Evolutionary conservation across 1,140 invertebrate genomes (phyloP), one percentile per base, ranked within the genome.

Genomic region (Drosophila elegans): DNA sequence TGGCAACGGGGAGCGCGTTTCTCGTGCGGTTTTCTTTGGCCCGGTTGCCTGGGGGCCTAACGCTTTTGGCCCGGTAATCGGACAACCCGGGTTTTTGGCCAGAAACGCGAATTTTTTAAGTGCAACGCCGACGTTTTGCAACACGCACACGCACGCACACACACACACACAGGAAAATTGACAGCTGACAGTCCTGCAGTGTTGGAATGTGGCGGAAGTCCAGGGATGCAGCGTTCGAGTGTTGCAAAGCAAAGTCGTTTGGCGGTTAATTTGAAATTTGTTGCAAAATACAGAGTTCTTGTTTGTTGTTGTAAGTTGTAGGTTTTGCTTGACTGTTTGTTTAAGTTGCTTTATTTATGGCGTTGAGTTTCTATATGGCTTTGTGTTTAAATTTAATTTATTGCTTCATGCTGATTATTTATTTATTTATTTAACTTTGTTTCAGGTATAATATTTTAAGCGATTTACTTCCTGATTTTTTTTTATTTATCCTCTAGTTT

Each of bases 171-270:
- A 34, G 61, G 60, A 78, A 73, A 67, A 52, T 52, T 76, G 85
- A 88, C 83, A 78, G 74, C 74, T 86, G 83, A 86, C 83, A 86
- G 64, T 46, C 73, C 54, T 39, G 34, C 71, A 75, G 67, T 81
- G 82, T 75, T 85, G 74, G 76, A 69, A 80, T 51, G 72, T 61
- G 81, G 55, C 39, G 39, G 21, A 39, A 51, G 54, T 6, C 68
- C 36, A 62, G 55, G 62, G 53, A 73, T 83, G 42, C 49, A 49
- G 67, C 51, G 64, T 9, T 34, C 11, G 36, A 75, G 78, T 74
- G 83, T 75, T 82, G 82, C 83, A 42, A 63, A 88, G 56, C 34
- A 29, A 12, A 27, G 44, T n/a, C 36, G 9, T 36, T 39, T 53
- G 71, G 64, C 69, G 53, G 38, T 21, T 13, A 41, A 53, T 76